Conservation (phyloP, 2,888 invertebrate species). For the Megalurothrips usitatus region DNA sequence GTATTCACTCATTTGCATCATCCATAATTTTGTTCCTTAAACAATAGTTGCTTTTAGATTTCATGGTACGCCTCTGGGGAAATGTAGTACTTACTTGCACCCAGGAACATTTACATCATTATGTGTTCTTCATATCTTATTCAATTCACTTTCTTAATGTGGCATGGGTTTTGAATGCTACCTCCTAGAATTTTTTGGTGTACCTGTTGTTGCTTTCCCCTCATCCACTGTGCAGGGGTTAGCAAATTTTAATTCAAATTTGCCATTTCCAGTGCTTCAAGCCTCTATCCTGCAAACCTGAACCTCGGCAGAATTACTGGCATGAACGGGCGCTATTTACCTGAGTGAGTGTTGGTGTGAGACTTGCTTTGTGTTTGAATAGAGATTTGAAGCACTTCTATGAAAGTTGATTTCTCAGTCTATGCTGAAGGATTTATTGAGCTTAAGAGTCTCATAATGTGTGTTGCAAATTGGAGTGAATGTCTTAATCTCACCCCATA, state of each 20-base stretch:
- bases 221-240: background rate
- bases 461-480: no score
- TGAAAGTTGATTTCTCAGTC: background rate
- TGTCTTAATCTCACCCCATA: no score
- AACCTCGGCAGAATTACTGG: conserved; percentile 22
- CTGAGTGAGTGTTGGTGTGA: conserved; percentile 26
- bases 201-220: background rate
- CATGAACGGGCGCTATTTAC: conserved; percentile 16
- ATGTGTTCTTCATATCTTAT: no score
- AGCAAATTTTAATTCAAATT: background rate
- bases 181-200: no score
- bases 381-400: background rate
- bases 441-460: background rate
- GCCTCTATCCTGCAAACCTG: conserved; percentile 24
- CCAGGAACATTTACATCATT: no score
- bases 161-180: background rate
- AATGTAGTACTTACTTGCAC: no score
- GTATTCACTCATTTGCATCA: background rate
- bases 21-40: background rate
- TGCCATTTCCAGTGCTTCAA: conserved; percentile 16
- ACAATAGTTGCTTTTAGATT: background rate
- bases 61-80: background rate
- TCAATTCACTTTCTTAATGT: no score
- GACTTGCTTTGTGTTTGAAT: background rate
- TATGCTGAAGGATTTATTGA: background rate